Percentiles rank a stretch among this genome's conserved stretches.
Evolutionary conservation across 2,888 invertebrate genomes (phyloP).

Genomic region (Hydroisotoma schaefferi): DNA sequence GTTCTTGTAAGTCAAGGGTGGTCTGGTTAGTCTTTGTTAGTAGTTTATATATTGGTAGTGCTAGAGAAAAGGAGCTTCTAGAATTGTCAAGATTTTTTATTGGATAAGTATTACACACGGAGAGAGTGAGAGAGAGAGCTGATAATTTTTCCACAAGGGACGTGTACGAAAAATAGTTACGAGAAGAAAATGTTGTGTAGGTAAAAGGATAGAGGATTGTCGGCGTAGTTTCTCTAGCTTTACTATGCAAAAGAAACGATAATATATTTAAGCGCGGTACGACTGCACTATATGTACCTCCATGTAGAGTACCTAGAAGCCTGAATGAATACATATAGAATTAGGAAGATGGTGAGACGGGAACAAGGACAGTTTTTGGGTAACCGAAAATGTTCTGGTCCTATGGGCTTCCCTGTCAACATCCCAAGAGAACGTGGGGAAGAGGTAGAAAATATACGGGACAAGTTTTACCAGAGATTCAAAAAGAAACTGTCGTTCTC

Average conservation of each 20-base stretch:
- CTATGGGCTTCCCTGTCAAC: slow-evolving; percentile 27
- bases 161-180: slow-evolving; percentile 2
- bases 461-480: neutral
- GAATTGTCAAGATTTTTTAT: slow-evolving; percentile 26
- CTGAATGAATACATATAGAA: no score
- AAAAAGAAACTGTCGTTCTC: slow-evolving; percentile 9
- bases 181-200: neutral
- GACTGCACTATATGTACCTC: no score
- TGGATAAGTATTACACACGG: slow-evolving; percentile 27
- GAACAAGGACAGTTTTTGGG: slow-evolving; percentile 16
- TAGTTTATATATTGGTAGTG: neutral
- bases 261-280: no score
- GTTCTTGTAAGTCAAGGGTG: neutral
- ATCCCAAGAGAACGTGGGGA: slow-evolving; percentile 18
- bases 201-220: neutral
- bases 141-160: slow-evolving; percentile 26
- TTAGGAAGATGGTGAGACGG: no score
- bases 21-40: neutral
- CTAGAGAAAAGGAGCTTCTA: neutral
- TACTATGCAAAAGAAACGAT: no score
- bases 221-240: no score
- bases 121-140: no score
- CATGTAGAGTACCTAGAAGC: no score
- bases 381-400: slow-evolving; percentile 23
- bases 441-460: neutral